A percentile compares a stretch with the other conserved stretches of the same genome.
phyloP scores from a whole-genome alignment of 2,113 vertebrate genomes.

The Azemiops feae region DNA sequence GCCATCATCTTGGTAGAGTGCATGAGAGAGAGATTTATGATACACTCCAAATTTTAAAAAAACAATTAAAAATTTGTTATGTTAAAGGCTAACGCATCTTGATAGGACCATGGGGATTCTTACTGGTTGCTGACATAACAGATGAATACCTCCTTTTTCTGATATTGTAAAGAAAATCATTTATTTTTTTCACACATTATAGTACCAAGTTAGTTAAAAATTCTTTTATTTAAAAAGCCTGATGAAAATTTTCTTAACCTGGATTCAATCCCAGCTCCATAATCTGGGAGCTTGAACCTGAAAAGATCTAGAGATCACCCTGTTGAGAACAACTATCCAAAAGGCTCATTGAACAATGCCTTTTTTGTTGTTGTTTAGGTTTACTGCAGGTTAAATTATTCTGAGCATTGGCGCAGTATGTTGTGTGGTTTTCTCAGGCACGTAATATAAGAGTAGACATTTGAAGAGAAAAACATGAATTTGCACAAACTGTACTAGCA shows the following conservation, averaged over 20 bases:
- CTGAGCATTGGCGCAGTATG: neutral
- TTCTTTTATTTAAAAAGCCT: neutral
- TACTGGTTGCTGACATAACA: neutral
- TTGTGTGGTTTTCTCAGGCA: neutral
- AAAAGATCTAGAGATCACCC: neutral
- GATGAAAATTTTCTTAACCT: neutral
- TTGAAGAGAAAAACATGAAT: neutral
- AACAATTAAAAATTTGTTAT: neutral
- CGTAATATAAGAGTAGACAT: conserved; percentile 22
- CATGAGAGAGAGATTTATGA: conserved; percentile 2
- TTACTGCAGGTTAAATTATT: conserved; percentile 15
- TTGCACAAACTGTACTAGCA: neutral
- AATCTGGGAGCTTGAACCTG: neutral
- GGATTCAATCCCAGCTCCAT: neutral
- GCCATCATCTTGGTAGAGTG: neutral
- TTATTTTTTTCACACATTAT: neutral
- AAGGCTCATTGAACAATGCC: neutral
- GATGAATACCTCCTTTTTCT: neutral
- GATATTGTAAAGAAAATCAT: neutral
- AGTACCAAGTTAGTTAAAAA: neutral
- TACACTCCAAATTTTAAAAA: neutral
- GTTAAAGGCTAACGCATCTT: neutral
- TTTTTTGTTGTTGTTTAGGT: neutral
- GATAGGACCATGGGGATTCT: neutral
- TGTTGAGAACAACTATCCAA: neutral